Base-by-base conservation (phyloP, 1,140 invertebrate species). In the Panagrolaimus sp. region DNA sequence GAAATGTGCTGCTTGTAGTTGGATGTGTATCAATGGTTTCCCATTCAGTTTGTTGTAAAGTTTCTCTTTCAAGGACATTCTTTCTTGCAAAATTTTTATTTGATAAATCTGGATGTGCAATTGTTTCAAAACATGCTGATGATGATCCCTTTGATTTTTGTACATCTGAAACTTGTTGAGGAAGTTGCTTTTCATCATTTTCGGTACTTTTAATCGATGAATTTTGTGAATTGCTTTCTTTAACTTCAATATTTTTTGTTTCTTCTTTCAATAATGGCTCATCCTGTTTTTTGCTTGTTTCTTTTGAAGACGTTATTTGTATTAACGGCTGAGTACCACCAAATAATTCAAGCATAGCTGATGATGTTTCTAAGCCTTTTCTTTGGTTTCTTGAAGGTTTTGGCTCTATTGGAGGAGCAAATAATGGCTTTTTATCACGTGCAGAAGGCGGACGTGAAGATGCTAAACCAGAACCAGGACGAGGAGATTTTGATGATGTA, bases 261-360 rank as follows among this genome's bases (percentile, higher is more conserved):
- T 38, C 32, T 38, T 38, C 7, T n/a, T n/a, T n/a, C n/a, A n/a
- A n/a, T 38, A 38, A 38, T 38, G 32, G 32, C 7, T 38, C 32
- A 2, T 38, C 32, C 2, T 38, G 32, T 7, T 38, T 38, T 38
- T 38, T 7, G 7, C 7, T 38, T 38, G 2, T 7, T 38, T 38
- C 32, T 38, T 38, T 38, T 38, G 32, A 38, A 38, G 32, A 38
- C 32, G 32, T 38, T 4, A 38, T 38, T 38, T 38, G 32, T 38
- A 38, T 38, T 38, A 38, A 38, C 32, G 32, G 32, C 32, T 38
- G 32, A 38, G 32, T 38, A 15, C 76, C 77, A 47, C 76, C 76
- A 58, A 78, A 78, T 28, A 78, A 46, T 48, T 78, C 76, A 65
- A 75, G 43, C 76, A 78, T 78, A 1, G 68, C 76, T 17, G 76